Evolutionary conservation across 2,888 invertebrate genomes (phyloP), one percentile per base, ranked within the genome.

Genomic region (Homarus gammarus): DNA sequence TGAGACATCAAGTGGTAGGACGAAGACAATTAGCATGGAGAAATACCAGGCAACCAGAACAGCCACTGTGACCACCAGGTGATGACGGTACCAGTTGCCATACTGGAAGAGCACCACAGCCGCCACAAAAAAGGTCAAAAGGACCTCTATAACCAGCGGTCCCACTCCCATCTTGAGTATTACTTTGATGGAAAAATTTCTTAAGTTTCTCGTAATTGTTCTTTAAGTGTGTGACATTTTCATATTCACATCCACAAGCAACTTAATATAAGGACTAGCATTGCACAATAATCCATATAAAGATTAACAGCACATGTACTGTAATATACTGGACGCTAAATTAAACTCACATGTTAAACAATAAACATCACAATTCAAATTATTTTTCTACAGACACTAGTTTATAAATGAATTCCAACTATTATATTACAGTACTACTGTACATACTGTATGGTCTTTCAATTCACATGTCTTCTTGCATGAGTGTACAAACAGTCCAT

Each of bases 21-120:
- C 97, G 94, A 99, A 99, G 94, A 99, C 98, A 93, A 99, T 99
- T 93, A 99, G 95, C 94, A 99, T 97, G 49, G 99, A 99, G 94
- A 99, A 99, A 94, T 98, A 99, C 99, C 99, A 99, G 92, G 99
- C 98, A 92, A 98, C 96, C 84, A 99, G 95, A 31, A 99, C 99
- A 68, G 98, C 97, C 73, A 98, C 94, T 2, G 99, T 99, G 61
- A 99, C 99, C 92, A 99, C 95, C 92, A 98, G 95, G 94, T 98
- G 98, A 94, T 99, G 99, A 92, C 97, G 96, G 93, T 97, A 97
- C 95, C 98, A 97, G 94, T 99, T 98, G 44, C 99, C 99, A 96
- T 99, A 99, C 93, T 97, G 96, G 94, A 98, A 98, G 77, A 99
- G 95, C 81, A 98, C 95, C 88, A 96, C 96, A 56, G 96, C 96